A percentile compares a stretch with the other conserved stretches of the same genome.
Evolutionary conservation across 2,888 invertebrate species (phyloP).

Genomic region (Diloba caeruleocephala): DNA sequence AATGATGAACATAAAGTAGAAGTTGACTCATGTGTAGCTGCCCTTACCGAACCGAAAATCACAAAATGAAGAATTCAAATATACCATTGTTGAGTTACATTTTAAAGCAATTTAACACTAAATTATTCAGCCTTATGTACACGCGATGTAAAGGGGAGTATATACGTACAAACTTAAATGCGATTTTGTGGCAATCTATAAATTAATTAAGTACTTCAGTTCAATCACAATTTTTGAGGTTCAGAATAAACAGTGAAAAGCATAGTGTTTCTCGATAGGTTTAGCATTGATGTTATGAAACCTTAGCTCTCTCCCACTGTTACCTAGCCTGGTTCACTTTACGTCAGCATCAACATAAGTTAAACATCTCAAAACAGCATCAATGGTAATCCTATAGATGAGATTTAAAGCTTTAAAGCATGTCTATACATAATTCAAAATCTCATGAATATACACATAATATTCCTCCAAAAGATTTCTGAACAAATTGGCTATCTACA

Average conservation of each 20-base stretch:
- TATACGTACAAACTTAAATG: conserved; percentile 66
- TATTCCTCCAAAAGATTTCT: conserved; percentile 70
- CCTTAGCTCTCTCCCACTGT: not conserved
- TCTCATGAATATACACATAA: conserved; percentile 67
- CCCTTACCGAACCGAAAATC: conserved; percentile 33
- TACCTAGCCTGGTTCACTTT: conserved; percentile 1
- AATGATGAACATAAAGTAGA: conserved; percentile 19
- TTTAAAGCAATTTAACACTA: conserved; percentile 69
- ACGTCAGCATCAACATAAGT: conserved; percentile 12
- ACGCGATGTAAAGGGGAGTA: conserved; percentile 68
- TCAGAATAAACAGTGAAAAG: conserved; percentile 37
- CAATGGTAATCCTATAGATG: conserved; percentile 41
- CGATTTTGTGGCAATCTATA: conserved; percentile 63
- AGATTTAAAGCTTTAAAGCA: conserved; percentile 43
- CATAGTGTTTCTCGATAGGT: conserved; percentile 55
- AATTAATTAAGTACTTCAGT: conserved; percentile 78
- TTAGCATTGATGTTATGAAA: conserved; percentile 19
- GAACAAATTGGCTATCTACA: conserved; percentile 84
- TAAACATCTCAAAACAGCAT: conserved; percentile 9
- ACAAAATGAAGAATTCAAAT: conserved; percentile 33
- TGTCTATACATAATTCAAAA: conserved; percentile 44
- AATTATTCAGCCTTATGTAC: conserved; percentile 79
- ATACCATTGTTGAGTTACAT: conserved; percentile 34
- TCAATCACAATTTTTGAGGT: conserved; percentile 71
- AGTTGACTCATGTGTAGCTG: conserved; percentile 11